Percentiles rank a stretch among this genome's conserved stretches.
These are phyloP conservation scores for Lasaia peninsularis DNA, from an alignment of 1,140 invertebrate genomes.

Conservation along the genomic window DNA sequence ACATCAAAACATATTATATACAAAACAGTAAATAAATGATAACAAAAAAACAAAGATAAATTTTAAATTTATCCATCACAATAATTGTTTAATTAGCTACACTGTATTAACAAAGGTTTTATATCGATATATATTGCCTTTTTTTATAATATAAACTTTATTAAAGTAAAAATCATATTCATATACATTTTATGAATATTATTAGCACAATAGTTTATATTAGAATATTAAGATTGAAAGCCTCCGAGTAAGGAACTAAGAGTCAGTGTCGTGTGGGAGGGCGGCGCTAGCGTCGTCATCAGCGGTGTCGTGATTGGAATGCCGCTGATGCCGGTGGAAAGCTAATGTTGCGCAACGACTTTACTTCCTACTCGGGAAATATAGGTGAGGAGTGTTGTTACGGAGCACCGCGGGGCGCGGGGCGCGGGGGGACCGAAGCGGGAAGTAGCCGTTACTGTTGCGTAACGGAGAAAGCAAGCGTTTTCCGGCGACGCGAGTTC, in stretches of 20 bases:
- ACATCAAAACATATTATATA: no score
- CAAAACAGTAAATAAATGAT: no score
- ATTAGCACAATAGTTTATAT: no score
- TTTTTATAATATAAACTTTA: no score
- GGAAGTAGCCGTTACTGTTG: constrained; percentile 60
- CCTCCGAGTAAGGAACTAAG: background rate
- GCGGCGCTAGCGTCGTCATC: constrained; percentile 15
- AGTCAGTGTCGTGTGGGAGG: constrained; percentile 5
- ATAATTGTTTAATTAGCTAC: no score
- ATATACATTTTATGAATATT: no score
- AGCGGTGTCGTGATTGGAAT: constrained; percentile 29
- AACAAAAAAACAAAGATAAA: no score
- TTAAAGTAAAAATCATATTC: no score
- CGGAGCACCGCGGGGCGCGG: constrained; percentile 18
- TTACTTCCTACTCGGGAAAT: constrained; percentile 66
- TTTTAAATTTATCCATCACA: no score
- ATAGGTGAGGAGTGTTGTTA: constrained; percentile 63
- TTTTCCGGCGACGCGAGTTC: constrained; percentile 65
- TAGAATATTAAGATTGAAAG: no score
- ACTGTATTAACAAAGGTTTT: no score
- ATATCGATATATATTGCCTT: no score
- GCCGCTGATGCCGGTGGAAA: constrained; percentile 47
- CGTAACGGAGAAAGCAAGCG: constrained; percentile 63
- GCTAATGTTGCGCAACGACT: constrained; percentile 46
- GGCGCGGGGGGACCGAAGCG: constrained; percentile 31